Evolutionary conservation across 2,888 invertebrate genomes (phyloP).

Genomic region (Xestia c-nigrum): DNA sequence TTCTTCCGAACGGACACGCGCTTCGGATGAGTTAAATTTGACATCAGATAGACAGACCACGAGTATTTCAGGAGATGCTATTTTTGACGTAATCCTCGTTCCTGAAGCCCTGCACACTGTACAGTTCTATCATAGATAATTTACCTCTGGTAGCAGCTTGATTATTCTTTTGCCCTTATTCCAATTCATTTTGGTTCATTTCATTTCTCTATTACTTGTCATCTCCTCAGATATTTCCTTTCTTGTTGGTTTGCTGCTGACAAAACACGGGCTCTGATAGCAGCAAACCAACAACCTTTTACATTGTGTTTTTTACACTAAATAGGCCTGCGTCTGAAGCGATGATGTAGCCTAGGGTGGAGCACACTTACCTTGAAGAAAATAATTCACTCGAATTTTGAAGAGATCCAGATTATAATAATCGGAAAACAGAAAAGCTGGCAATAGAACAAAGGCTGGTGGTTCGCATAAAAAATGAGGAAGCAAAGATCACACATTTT

Average conservation of each 20-base stretch:
- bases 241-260: too few relatives aligned
- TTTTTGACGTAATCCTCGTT: constrained; percentile 34
- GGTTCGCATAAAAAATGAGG: background rate
- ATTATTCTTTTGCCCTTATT: too few relatives aligned
- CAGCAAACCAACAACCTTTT: background rate
- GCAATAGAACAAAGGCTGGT: background rate
- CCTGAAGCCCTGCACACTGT: background rate
- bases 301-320: background rate
- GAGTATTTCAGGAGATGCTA: constrained; percentile 35
- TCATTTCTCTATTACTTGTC: too few relatives aligned
- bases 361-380: background rate
- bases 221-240: too few relatives aligned
- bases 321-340: background rate
- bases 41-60: constrained; percentile 48
- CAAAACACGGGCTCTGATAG: background rate
- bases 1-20: constrained; percentile 23
- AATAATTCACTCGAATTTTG: background rate
- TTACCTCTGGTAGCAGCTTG: background rate
- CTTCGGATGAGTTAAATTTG: constrained; percentile 50
- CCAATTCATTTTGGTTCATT: too few relatives aligned
- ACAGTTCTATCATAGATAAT: background rate
- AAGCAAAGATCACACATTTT: background rate
- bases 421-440: background rate
- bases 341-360: background rate
- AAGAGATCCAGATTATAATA: background rate